These are phyloP conservation scores for Crotalus horridus DNA, from an alignment of 2,113 vertebrate genomes.

Conservation along the genomic window DNA sequence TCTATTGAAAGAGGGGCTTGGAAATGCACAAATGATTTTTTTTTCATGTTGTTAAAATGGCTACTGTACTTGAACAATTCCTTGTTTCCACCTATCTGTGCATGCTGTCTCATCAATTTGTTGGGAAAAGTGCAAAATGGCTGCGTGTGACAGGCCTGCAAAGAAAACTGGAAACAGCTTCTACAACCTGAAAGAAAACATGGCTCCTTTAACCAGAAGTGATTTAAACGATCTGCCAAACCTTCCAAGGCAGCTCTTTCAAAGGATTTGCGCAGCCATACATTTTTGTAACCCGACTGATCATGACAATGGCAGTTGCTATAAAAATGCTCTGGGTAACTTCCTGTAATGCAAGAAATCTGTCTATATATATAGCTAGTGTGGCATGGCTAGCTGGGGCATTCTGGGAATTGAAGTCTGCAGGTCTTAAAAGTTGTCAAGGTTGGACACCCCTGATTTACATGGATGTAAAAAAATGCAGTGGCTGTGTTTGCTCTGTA, in stretches of 20 bases:
- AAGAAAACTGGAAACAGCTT: not conserved
- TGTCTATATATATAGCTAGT: not conserved
- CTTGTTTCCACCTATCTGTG: not conserved
- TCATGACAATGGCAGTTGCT: not conserved
- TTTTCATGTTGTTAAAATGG: not conserved
- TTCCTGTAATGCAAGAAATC: not conserved
- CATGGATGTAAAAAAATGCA: not conserved
- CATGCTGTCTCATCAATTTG: not conserved
- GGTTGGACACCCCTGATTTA: not conserved
- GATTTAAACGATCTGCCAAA: not conserved
- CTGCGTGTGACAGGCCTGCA: not conserved
- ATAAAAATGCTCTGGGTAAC: not conserved
- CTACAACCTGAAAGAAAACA: not conserved
- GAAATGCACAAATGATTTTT: not conserved
- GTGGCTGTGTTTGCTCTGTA: not conserved
- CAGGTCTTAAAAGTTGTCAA: not conserved
- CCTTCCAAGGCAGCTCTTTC: not conserved
- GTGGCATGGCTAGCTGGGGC: not conserved
- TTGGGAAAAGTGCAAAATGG: not conserved
- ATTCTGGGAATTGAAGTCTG: not conserved
- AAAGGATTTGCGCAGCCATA: not conserved
- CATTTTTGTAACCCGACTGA: not conserved
- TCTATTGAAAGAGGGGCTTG: not conserved
- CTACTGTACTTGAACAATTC: not conserved
- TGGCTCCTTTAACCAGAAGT: not conserved